Evolutionary conservation across 2,797 vertebrate species (phyloP), one percentile per base, ranked within the genome.

Genomic region (Eospalax fontanierii): DNA sequence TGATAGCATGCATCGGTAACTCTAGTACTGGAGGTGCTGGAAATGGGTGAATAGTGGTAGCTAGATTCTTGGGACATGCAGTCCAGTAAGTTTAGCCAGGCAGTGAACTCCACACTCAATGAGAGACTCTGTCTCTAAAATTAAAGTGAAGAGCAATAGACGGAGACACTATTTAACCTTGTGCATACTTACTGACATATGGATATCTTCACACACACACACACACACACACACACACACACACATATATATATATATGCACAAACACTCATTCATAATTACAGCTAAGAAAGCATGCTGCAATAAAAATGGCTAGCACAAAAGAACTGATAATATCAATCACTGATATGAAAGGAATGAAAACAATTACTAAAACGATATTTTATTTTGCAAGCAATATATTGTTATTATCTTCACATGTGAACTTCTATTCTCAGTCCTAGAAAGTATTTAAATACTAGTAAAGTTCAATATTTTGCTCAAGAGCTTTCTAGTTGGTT

Each of bases 401-500:
- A 43, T 33, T 74, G n/a, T 50, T 91, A 35, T 14, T 26, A 71
- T 71, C 2, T 89, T 79, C 7, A 38, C 26, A 65, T 66, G 26
- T 65, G 75, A 33, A 30, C 40, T 85, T 28, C 28, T 85, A 40
- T 78, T 65, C n/a, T 50, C 14, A 91, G 38, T 18, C 81, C 43
- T 85, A 40, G 74, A 95, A 89, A 82, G 3, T 57, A 71, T 65
- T 78, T 81, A 90, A 93, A 81, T 63, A 59, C 33, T 63, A 24
- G 57, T 8, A 40, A 18, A 57, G 30, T 93, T 95, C 73, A 92
- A 30, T 11, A 40, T 93, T 97, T 89, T 71, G 24, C 84, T 90
- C 57, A 61, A 87, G 65, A 91, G 43, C 15, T 79, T 96, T 89
- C 93, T 82, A 70, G 38, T 91, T 95, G 81, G 40, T 89, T 95